phyloP scores from a whole-genome alignment of 1,140 invertebrate species.

The Macrocentrus cingulum region DNA sequence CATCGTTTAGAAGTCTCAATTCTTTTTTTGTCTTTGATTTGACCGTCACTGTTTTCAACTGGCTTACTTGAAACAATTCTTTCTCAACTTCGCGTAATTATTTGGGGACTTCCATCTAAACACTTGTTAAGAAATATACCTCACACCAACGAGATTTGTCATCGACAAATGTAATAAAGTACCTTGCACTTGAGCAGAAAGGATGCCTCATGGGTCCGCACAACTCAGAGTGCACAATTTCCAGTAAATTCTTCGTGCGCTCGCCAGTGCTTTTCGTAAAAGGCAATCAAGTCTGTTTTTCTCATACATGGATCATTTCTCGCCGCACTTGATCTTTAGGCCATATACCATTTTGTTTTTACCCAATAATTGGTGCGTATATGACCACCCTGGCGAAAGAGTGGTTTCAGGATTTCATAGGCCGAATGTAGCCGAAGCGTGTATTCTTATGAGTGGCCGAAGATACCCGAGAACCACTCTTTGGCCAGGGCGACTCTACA shows the following conservation, averaged over 20 bases:
- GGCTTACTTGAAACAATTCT: no score
- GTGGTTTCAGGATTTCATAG: no score
- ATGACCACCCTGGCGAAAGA: no score
- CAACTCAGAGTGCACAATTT: slow-evolving; percentile 10
- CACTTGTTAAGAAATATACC: slow-evolving; percentile 1
- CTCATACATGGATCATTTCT: slow-evolving; percentile 20
- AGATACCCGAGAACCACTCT: no score
- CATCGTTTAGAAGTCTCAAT: no score
- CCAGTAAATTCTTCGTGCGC: neutral
- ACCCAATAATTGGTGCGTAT: slow-evolving; percentile 5
- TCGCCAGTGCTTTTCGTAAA: slow-evolving; percentile 22
- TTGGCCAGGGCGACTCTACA: no score
- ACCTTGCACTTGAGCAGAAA: neutral
- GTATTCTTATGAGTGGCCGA: no score
- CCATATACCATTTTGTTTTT: slow-evolving; percentile 14
- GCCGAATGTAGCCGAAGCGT: no score
- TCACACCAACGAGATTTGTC: slow-evolving; percentile 13
- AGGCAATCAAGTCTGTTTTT: slow-evolving; percentile 19
- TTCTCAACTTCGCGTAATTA: neutral
- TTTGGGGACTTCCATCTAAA: slow-evolving; percentile 9
- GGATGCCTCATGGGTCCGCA: slow-evolving; percentile 5
- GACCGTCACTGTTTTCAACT: no score
- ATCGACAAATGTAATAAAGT: slow-evolving; percentile 15
- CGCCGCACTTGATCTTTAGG: slow-evolving; percentile 14
- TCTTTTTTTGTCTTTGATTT: no score